Evolutionary conservation across 53 echinoderm and acorn worm genomes (phyloP).

Genomic region (Temnopleurus reevesii): DNA sequence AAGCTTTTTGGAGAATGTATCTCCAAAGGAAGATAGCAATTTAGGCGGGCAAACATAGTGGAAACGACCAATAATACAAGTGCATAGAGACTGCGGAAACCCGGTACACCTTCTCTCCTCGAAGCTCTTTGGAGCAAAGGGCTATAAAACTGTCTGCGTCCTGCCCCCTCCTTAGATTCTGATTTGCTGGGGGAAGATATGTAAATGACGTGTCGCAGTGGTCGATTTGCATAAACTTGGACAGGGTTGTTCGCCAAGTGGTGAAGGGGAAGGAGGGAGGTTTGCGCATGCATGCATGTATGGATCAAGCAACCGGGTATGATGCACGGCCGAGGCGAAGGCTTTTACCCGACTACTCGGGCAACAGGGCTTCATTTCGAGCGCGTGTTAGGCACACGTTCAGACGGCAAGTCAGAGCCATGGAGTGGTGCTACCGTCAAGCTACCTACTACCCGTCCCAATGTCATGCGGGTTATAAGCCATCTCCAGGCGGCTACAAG

Average conservation of each 20-base stretch:
- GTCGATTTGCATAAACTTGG: constrained; percentile 55
- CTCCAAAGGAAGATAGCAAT: constrained; percentile 52
- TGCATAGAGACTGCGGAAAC: constrained; percentile 48
- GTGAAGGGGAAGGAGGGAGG: constrained; percentile 44
- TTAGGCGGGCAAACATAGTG: constrained; percentile 56
- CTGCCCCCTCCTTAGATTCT: constrained; percentile 54
- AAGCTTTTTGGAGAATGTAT: neutral
- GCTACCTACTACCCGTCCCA: constrained; percentile 54
- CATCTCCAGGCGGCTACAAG: constrained; percentile 45
- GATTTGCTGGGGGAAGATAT: constrained; percentile 49
- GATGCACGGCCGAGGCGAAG: constrained; percentile 46
- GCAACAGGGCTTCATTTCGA: constrained; percentile 40
- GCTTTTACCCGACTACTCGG: constrained; percentile 40
- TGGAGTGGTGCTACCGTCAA: constrained; percentile 75
- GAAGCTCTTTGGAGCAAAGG: constrained; percentile 18
- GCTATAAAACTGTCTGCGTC: constrained; percentile 43
- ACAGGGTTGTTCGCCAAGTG: constrained; percentile 11
- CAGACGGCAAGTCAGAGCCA: constrained; percentile 57
- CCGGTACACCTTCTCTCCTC: constrained; percentile 43
- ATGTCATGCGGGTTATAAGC: constrained; percentile 53
- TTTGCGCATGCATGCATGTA: constrained; percentile 36
- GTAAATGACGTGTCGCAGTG: constrained; percentile 39
- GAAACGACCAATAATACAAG: constrained; percentile 68
- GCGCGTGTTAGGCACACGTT: constrained; percentile 44
- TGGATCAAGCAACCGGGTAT: constrained; percentile 19